Base-by-base conservation (phyloP, 2,113 vertebrate genomes). In the Tetraodon nigroviridis region DNA sequence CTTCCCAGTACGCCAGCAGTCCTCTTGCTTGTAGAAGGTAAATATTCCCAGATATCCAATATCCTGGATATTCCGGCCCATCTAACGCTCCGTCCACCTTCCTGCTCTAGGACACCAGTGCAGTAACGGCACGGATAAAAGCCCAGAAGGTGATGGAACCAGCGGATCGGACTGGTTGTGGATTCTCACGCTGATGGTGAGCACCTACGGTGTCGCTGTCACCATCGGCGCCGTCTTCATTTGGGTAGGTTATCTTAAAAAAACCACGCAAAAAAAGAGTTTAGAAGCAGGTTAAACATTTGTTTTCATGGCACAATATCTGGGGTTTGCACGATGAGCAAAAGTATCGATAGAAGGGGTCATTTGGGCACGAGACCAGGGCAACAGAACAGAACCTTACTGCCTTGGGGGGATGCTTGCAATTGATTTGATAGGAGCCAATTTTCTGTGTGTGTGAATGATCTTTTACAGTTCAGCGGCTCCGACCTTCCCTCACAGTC, bases 11-110 rank as follows among this genome's bases (percentile, higher is more conserved):
- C 5, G 1, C 2, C 16, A 29, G 7, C 1, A 2, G 51, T 74
- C 19, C 3, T 80, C 10, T 17, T 88, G 5, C 52, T 67, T 0
- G 10, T 60, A 1, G 18, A 73, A 49, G 84, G 87, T 89, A 77
- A 61, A 46, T 16, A 27, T n/a, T 17, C 44, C 44, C 6, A 3
- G 32, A 1, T 55, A 11, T 42, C 40, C 10, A 21, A 17, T 47
- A 16, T 13, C 7, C 1, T 5, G 6, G 12, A 5, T 5, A 44
- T 17, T 44, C 42, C 13, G 27, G 32, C 32, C 11, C 2, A 37
- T 13, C 41, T 16, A 64, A 64, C 7, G 11, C 5, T 22, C 27
- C 4, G 3, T 55, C 3, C 24, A 40, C 51, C 18, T 52, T 63
- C 69, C 20, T 60, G 32, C 11, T 37, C 10, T 47, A 85, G 83